Conservation (phyloP, 2,888 invertebrate species). For the Lamellibrachia columna region DNA sequence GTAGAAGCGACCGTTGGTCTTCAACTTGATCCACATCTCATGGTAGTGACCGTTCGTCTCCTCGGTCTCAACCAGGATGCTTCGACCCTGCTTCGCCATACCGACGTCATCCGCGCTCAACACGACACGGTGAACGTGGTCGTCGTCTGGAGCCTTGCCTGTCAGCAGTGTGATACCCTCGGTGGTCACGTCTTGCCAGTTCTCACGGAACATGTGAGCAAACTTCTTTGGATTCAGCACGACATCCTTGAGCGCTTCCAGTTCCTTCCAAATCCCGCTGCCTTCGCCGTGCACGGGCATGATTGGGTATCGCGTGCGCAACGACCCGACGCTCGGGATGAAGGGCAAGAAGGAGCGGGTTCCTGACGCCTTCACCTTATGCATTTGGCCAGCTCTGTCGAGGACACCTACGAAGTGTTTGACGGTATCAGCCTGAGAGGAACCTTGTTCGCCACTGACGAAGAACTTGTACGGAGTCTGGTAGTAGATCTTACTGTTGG, state of each 20-base stretch:
- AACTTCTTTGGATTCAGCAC: slow-evolving; percentile 20
- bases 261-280: slow-evolving; percentile 47
- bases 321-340: slow-evolving; percentile 48
- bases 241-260: slow-evolving; percentile 37
- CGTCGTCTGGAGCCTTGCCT: too few relatives aligned
- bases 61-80: not conserved
- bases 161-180: too few relatives aligned
- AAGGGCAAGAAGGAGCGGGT: slow-evolving; percentile 31
- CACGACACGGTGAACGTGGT: too few relatives aligned
- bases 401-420: not conserved
- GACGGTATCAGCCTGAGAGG: not conserved
- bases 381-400: not conserved
- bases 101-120: not conserved
- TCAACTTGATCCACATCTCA: not conserved
- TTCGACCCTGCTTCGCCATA: not conserved
- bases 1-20: not conserved
- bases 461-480: slow-evolving; percentile 17
- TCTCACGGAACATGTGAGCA: not conserved
- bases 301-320: slow-evolving; percentile 38
- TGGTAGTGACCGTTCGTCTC: not conserved
- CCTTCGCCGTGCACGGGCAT: slow-evolving; percentile 50
- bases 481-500: not conserved
- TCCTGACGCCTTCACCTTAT: slow-evolving; percentile 29
- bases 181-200: not conserved
- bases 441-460: not conserved